These are phyloP conservation scores for Pteruthius melanotis DNA, from an alignment of 2,113 vertebrate species.

Conservation along the genomic window DNA sequence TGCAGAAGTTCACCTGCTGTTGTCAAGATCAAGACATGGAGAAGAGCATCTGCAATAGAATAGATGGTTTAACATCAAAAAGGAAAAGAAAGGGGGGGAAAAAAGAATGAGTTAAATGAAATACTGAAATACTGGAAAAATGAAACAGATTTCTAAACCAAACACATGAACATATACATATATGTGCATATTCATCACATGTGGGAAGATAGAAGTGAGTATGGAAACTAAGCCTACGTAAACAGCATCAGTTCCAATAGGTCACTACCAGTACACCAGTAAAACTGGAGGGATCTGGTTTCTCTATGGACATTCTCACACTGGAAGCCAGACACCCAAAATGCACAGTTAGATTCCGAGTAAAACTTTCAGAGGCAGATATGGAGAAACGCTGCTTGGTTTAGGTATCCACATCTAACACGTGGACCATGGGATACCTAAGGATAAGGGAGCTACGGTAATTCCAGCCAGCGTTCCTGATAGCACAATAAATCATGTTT, in stretches of 20 bases:
- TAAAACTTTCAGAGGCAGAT: not conserved
- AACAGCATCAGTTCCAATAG: not conserved
- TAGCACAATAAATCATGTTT: not conserved
- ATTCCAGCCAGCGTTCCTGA: not conserved
- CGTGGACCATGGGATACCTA: fast-evolving
- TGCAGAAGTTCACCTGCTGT: conserved; percentile 94
- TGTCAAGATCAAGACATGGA: conserved; percentile 96
- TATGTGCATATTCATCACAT: not conserved
- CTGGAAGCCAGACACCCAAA: not conserved
- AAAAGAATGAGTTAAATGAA: conserved; percentile 66
- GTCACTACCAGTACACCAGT: not conserved
- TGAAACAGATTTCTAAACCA: conserved; percentile 30
- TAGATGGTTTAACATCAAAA: conserved; percentile 80
- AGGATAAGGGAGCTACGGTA: not conserved
- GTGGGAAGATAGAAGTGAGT: not conserved
- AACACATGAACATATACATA: conserved; percentile 9
- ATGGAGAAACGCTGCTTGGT: not conserved
- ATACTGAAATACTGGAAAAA: conserved; percentile 46
- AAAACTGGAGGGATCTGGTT: not conserved
- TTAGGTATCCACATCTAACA: not conserved
- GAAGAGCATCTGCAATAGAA: conserved; percentile 90
- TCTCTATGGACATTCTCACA: not conserved
- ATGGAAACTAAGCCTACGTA: not conserved
- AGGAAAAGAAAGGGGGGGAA: conserved; percentile 15
- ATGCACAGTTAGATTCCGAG: not conserved